Base-by-base conservation (phyloP, 2,888 invertebrate species). In the Xanthia icteritia region DNA sequence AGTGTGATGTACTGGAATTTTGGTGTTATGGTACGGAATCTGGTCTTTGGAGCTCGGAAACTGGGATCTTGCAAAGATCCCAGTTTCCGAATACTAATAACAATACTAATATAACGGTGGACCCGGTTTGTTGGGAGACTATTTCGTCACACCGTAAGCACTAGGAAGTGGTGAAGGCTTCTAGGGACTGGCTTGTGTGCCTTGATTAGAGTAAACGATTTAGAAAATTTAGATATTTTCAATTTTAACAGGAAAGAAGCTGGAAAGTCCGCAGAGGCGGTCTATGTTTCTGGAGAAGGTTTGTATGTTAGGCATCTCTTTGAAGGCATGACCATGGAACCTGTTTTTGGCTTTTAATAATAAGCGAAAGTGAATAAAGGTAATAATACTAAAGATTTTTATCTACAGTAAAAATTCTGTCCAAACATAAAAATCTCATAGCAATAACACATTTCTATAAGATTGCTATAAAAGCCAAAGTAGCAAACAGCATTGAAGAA, bases 371-470 rank as follows among this genome's bases (percentile, higher is more conserved):
- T 36, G 1, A 70, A 31, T n/a, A 69, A 48, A 70, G 1, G 0
- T 39, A n/a, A 0, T 6, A 15, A 27, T 15, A 6, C 27, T n/a
- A 27, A 27, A 60, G 1, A 31, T 31, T 17, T 8, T 39, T 2
- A 39, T 23, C 2, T 13, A 73, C 6, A 13, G 5, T 5, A 2
- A 39, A 73, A 42, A 42, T 2, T 42, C 2, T 8, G 1, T n/a
- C 2, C 0, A 15, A 31, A 73, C 4, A 2, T 20, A 54, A 66
- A 81, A 77, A 65, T 15, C 15, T 73, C 36, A 82, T 82, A 85
- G 82, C 86, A 82, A 82, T 61, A 51, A 69, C 56, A 36, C 86
- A 17, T 17, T n/a, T 23, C 5, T 6, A n/a, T 51, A 58, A 73
- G 2, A 72, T 68, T 85, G 75, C 75, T 85, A 51, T 39, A 73